Conservation (phyloP, 2,888 invertebrate genomes). For the Tachina grossa region DNA sequence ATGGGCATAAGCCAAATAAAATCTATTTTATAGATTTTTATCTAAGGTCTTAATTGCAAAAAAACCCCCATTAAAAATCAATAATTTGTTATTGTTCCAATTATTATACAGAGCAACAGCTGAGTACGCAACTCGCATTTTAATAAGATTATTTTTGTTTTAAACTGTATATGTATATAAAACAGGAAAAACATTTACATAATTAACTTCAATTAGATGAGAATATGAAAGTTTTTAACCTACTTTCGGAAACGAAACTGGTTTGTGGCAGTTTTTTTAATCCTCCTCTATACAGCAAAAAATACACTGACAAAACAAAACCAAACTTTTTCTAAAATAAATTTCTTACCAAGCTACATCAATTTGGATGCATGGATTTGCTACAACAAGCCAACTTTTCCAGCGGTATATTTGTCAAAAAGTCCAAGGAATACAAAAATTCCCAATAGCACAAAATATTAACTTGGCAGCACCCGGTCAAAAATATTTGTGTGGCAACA, state of each 20-base stretch:
- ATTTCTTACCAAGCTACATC: too few species aligned
- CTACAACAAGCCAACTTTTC: too few species aligned
- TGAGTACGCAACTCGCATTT: background rate
- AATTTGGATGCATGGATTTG: too few species aligned
- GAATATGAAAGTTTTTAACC: background rate
- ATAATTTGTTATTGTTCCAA: background rate
- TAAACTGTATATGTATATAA: background rate
- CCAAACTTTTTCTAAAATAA: too few species aligned
- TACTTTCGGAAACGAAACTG: background rate
- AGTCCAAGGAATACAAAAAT: too few species aligned
- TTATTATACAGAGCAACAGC: background rate
- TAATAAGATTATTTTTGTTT: conserved; percentile 17
- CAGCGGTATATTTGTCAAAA: too few species aligned
- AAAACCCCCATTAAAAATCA: background rate
- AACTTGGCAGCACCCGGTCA: too few species aligned
- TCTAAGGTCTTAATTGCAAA: conserved; percentile 9
- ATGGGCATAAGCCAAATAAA: conserved; percentile 11
- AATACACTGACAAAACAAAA: background rate
- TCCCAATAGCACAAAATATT: too few species aligned
- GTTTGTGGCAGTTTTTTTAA: background rate
- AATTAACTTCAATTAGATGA: background rate
- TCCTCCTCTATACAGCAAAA: background rate
- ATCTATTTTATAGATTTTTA: conserved; percentile 1
- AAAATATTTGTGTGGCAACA: too few species aligned
- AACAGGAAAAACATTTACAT: background rate